These are phyloP conservation scores for Actinostola sp. DNA, from an alignment of 92 coral and sea anemone genomes.

Conservation along the genomic window DNA sequence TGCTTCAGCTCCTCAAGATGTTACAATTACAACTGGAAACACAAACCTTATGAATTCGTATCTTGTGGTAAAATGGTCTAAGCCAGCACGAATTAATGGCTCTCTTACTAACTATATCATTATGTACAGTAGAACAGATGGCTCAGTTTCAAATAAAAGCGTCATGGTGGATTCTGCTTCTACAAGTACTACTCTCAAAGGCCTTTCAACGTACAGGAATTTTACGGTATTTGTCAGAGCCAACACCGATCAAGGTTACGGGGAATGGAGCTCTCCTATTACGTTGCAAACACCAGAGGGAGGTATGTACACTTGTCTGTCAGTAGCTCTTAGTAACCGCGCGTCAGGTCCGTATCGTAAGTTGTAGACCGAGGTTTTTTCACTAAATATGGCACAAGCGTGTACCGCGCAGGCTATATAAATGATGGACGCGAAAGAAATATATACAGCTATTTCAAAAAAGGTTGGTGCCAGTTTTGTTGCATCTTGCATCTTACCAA, in stretches of 20 bases:
- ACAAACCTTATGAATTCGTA: not conserved
- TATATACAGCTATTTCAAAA: too few relatives aligned
- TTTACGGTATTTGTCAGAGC: not conserved
- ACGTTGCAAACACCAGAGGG: slow-evolving; percentile 2
- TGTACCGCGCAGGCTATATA: too few relatives aligned
- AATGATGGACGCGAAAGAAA: too few relatives aligned
- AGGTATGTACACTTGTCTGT: not conserved
- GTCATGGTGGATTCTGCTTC: not conserved
- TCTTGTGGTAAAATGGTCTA: not conserved
- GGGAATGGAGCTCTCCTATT: not conserved
- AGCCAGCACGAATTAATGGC: not conserved
- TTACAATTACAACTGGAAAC: not conserved
- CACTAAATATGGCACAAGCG: too few relatives aligned
- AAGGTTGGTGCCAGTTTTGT: too few relatives aligned
- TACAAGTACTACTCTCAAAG: not conserved
- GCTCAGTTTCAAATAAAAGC: not conserved
- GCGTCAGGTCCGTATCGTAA: too few relatives aligned
- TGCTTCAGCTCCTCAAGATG: too few relatives aligned
- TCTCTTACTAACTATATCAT: not conserved
- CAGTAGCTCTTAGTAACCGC: too few relatives aligned
- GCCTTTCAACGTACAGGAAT: not conserved
- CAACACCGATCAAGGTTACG: not conserved
- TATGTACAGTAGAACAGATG: not conserved
- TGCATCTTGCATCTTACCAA: too few relatives aligned
- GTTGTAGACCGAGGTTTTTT: too few relatives aligned